These are phyloP conservation scores for Bactericera cockerelli DNA, from an alignment of 1,140 invertebrate genomes.

Conservation along the genomic window DNA sequence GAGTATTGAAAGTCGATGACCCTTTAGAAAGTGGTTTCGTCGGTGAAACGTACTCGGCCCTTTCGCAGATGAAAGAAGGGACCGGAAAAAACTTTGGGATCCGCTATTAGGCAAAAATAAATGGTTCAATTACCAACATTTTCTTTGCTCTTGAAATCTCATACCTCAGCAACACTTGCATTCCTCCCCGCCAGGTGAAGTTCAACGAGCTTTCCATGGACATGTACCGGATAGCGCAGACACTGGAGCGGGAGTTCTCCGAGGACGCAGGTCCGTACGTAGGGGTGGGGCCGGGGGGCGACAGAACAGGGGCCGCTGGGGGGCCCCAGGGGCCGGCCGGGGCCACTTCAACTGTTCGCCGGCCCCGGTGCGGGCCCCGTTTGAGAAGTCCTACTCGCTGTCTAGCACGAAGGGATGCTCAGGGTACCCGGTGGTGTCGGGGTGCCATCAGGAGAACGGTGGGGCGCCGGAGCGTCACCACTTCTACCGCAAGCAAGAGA, in stretches of 20 bases:
- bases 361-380: constrained; percentile 31
- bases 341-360: constrained; percentile 34
- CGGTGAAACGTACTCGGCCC: too few relatives aligned
- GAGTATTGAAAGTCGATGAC: too few relatives aligned
- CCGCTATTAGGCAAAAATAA: background rate
- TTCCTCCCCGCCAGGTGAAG: constrained; percentile 51
- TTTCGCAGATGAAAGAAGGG: too few relatives aligned
- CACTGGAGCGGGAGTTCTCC: constrained; percentile 70
- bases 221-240: constrained; percentile 96
- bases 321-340: constrained; percentile 25
- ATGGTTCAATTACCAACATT: too few relatives aligned
- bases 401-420: constrained; percentile 26
- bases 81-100: too few relatives aligned
- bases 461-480: constrained; percentile 29
- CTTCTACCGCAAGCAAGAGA: constrained; percentile 49
- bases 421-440: constrained; percentile 25
- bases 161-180: too few relatives aligned
- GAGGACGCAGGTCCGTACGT: constrained; percentile 38
- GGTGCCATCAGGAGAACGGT: constrained; percentile 48
- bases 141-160: too few relatives aligned
- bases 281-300: constrained; percentile 21
- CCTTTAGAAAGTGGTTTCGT: too few relatives aligned
- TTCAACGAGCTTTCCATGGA: constrained; percentile 95
- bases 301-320: constrained; percentile 14
- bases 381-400: constrained; percentile 27